Percentiles rank a stretch among this genome's conserved stretches.
Conservation (phyloP, 1,140 invertebrate species). For the Geopemphigus sp. region DNA sequence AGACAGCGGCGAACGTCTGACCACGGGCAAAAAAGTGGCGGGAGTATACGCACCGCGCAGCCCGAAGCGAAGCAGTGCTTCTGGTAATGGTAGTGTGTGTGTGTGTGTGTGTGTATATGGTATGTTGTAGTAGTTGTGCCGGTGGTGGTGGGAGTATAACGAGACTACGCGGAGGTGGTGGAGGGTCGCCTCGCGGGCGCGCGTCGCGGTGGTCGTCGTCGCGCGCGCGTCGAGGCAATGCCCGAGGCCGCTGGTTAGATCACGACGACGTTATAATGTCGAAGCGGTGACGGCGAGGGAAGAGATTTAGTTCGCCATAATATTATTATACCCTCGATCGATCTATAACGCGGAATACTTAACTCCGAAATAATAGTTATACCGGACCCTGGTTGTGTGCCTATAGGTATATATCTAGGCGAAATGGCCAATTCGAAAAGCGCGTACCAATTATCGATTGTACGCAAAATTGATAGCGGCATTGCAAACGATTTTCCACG, state of each 20-base stretch:
- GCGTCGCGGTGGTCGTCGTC: constrained; percentile 41
- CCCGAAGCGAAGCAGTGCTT: constrained; percentile 40
- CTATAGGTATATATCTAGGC: too few relatives aligned
- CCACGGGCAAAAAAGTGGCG: constrained; percentile 47
- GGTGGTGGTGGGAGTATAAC: constrained; percentile 15
- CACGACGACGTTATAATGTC: constrained; percentile 27
- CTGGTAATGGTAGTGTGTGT: constrained; percentile 16
- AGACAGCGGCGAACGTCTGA: constrained; percentile 10
- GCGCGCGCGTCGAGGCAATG: constrained; percentile 24
- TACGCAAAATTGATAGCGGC: too few relatives aligned
- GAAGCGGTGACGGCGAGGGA: not conserved
- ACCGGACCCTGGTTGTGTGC: too few relatives aligned
- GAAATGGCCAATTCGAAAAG: too few relatives aligned
- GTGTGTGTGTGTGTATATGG: too few relatives aligned
- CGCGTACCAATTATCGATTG: too few relatives aligned
- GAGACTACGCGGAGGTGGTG: not conserved
- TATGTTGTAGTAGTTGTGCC: too few relatives aligned
- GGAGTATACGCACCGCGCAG: constrained; percentile 23
- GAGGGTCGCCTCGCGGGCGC: constrained; percentile 26
- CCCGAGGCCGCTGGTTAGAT: constrained; percentile 30
- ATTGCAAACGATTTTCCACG: too few relatives aligned
- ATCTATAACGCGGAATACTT: too few relatives aligned
- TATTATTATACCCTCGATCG: not conserved
- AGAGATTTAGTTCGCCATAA: constrained; percentile 7
- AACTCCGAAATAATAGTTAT: too few relatives aligned